Percentiles rank a stretch among this genome's conserved stretches.
Evolutionary conservation across 2,797 vertebrate genomes (phyloP).

Genomic region (Mastacembelus armatus): DNA sequence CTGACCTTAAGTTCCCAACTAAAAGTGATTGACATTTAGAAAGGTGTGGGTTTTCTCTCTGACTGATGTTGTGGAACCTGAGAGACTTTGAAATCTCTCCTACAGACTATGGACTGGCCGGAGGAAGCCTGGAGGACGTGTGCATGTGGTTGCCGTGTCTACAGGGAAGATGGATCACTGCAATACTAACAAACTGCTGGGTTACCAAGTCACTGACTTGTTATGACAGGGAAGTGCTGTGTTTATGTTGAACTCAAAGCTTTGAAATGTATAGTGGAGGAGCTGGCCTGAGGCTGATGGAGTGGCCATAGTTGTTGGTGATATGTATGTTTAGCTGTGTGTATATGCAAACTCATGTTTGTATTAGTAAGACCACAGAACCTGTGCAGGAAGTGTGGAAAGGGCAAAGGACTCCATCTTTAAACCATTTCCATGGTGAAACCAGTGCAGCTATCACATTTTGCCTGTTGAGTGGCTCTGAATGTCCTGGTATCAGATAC

Average conservation of each 20-base stretch:
- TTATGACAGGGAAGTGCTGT: slow-evolving; percentile 82
- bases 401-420: slow-evolving; percentile 25
- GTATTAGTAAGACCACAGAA: slow-evolving; percentile 18
- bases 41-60: slow-evolving; percentile 44
- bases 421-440: slow-evolving; percentile 21
- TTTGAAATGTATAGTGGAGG: slow-evolving; percentile 82
- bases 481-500: not conserved
- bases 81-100: slow-evolving; percentile 40
- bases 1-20: slow-evolving; percentile 40
- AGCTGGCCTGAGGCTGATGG: slow-evolving; percentile 66
- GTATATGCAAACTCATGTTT: slow-evolving; percentile 16
- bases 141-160: slow-evolving; percentile 58
- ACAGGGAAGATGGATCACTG: slow-evolving; percentile 73
- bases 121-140: slow-evolving; percentile 73
- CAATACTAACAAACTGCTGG: slow-evolving; percentile 74
- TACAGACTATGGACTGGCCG: slow-evolving; percentile 34
- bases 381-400: slow-evolving; percentile 31
- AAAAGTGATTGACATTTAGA: slow-evolving; percentile 43
- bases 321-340: slow-evolving; percentile 44
- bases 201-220: slow-evolving; percentile 71
- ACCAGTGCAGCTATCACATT: not conserved
- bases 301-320: slow-evolving; percentile 51
- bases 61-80: slow-evolving; percentile 57
- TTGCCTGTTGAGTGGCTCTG: not conserved
- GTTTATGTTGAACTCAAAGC: slow-evolving; percentile 76